Conservation (phyloP, 30 jellyfish, hydroid and myxozoan species). For the Aurelia sp. region DNA sequence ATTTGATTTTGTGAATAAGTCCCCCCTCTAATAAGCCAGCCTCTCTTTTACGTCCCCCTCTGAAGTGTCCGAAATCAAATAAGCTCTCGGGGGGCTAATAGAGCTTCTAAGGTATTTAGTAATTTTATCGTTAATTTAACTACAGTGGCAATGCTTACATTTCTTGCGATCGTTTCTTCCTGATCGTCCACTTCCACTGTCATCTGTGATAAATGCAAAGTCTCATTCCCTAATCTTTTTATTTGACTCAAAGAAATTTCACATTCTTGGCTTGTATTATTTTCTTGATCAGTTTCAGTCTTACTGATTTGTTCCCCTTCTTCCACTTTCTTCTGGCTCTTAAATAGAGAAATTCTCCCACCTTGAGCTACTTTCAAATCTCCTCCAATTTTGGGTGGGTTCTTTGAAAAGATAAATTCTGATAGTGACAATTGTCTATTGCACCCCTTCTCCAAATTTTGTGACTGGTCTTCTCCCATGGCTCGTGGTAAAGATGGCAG, state of each 20-base stretch:
- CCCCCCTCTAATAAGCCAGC: too few relatives aligned
- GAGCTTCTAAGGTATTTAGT: too few relatives aligned
- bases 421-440: slow-evolving; percentile 1
- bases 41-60: too few relatives aligned
- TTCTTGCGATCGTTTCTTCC: not conserved
- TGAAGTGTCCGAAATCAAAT: too few relatives aligned
- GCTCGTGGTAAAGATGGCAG: not conserved
- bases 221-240: not conserved
- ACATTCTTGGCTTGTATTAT: not conserved
- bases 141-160: not conserved
- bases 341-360: slow-evolving; percentile 21
- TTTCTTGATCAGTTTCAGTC: slow-evolving; percentile 1
- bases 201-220: slow-evolving; percentile 20
- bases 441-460: not conserved
- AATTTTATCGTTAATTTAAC: too few relatives aligned
- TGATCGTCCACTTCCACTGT: not conserved
- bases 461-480: not conserved
- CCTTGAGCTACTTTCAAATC: not conserved
- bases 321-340: not conserved
- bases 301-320: not conserved
- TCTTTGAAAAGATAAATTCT: slow-evolving; percentile 18
- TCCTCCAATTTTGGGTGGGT: not conserved
- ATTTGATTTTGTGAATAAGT: too few relatives aligned
- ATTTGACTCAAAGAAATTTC: not conserved
- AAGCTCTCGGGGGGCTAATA: too few relatives aligned